phyloP scores from a whole-genome alignment of 1,140 invertebrate genomes.

The Teleogryllus occipitalis region DNA sequence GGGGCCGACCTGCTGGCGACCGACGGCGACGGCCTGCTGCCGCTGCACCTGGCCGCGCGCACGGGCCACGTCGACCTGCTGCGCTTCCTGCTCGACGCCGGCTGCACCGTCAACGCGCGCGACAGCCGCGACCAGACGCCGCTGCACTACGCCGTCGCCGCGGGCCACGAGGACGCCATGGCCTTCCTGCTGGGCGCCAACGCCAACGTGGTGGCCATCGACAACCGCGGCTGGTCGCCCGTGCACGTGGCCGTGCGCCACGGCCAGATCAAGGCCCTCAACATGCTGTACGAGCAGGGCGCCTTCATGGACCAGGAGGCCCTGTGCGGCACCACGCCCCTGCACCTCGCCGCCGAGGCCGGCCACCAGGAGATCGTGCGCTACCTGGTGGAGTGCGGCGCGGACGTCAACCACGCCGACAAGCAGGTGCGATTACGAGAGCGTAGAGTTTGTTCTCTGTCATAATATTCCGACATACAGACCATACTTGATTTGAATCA shows the following conservation, averaged over 20 bases:
- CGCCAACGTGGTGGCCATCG: slow-evolving; percentile 62
- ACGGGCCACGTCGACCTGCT: slow-evolving; percentile 67
- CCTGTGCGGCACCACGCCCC: not conserved
- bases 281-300: not conserved
- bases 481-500: too few relatives aligned
- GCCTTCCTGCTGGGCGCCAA: slow-evolving; percentile 61
- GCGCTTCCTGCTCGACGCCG: slow-evolving; percentile 57
- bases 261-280: not conserved
- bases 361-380: not conserved
- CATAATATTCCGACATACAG: too few relatives aligned
- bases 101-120: slow-evolving; percentile 60
- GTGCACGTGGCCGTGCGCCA: slow-evolving; percentile 58
- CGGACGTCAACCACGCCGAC: not conserved
- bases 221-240: slow-evolving; percentile 65
- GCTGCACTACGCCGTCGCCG: slow-evolving; percentile 65
- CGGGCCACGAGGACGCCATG: slow-evolving; percentile 66
- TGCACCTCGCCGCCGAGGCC: not conserved
- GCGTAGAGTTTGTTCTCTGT: too few relatives aligned
- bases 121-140: slow-evolving; percentile 69
- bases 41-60: slow-evolving; percentile 66
- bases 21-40: slow-evolving; percentile 66
- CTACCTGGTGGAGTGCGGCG: not conserved
- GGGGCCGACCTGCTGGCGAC: slow-evolving; percentile 58
- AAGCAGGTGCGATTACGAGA: not conserved
- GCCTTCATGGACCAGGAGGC: not conserved